Evolutionary conservation across 2,888 invertebrate genomes (phyloP).

Genomic region (Atherix ibis): DNA sequence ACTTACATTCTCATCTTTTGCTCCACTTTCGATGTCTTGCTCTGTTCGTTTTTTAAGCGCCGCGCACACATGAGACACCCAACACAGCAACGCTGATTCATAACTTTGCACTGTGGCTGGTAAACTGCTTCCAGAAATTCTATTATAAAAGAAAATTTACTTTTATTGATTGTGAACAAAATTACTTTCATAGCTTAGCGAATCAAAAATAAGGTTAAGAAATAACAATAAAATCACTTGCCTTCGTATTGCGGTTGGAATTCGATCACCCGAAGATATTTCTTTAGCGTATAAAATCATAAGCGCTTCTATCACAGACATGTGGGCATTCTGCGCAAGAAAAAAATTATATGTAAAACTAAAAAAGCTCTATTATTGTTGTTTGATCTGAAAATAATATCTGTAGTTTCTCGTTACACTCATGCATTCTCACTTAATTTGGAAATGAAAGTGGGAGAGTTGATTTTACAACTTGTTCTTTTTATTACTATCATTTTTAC

Average conservation of each 20-base stretch:
- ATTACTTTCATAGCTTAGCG: too few relatives aligned
- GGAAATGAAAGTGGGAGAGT: too few relatives aligned
- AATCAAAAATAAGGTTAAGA: not conserved
- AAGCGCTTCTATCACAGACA: slow-evolving; percentile 88
- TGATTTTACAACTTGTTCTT: too few relatives aligned
- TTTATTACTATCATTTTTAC: too few relatives aligned
- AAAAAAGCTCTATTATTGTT: too few relatives aligned
- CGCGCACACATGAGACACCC: slow-evolving; percentile 78
- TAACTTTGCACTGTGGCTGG: slow-evolving; percentile 38
- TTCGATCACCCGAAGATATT: slow-evolving; percentile 75
- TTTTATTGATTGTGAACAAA: too few relatives aligned
- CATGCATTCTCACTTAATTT: too few relatives aligned
- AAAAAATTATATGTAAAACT: too few relatives aligned
- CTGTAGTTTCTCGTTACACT: too few relatives aligned
- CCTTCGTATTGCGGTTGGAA: slow-evolving; percentile 69
- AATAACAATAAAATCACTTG: slow-evolving; percentile 28
- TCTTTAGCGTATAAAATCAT: slow-evolving; percentile 89
- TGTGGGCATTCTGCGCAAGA: slow-evolving; percentile 74
- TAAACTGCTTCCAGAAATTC: slow-evolving; percentile 33
- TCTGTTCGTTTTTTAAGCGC: slow-evolving; percentile 48
- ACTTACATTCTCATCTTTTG: slow-evolving; percentile 27
- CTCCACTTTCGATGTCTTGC: slow-evolving; percentile 32
- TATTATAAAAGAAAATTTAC: slow-evolving; percentile 20
- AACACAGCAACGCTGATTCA: slow-evolving; percentile 70
- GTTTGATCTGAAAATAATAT: too few relatives aligned